Conservation (phyloP, 2,888 invertebrate species). For the Eupithecia exiguata region DNA sequence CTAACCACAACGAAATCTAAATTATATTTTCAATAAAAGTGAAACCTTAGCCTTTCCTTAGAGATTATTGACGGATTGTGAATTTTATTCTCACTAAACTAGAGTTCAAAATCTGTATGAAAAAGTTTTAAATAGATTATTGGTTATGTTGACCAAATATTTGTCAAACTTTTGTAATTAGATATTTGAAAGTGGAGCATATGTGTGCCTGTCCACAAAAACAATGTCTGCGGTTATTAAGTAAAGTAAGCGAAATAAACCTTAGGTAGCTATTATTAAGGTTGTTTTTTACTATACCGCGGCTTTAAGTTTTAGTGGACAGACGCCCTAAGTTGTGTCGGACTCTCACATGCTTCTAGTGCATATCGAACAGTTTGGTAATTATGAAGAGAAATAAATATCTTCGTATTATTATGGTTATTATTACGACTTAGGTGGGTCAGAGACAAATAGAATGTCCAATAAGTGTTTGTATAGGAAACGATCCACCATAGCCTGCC, state of each 20-base stretch:
- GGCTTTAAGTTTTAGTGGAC: constrained; percentile 18
- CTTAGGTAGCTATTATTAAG: not conserved
- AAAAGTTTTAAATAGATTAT: constrained; percentile 19
- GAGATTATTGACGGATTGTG: constrained; percentile 23
- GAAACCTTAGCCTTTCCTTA: constrained; percentile 23
- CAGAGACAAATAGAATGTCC: not conserved
- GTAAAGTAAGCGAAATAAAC: not conserved
- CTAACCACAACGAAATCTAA: constrained; percentile 33
- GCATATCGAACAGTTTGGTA: constrained; percentile 80
- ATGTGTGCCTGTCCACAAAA: constrained; percentile 18
- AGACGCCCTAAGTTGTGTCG: constrained; percentile 48
- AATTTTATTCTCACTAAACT: constrained; percentile 29
- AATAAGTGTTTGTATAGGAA: not conserved
- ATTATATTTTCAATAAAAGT: constrained; percentile 28
- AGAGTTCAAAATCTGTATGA: constrained; percentile 26
- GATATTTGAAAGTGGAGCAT: constrained; percentile 28
- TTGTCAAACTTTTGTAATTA: constrained; percentile 35
- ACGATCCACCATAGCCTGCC: not conserved
- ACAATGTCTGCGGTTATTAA: not conserved
- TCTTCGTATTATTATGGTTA: constrained; percentile 58
- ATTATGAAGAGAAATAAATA: constrained; percentile 78
- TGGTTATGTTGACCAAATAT: constrained; percentile 36
- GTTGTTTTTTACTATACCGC: not conserved
- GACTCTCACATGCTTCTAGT: constrained; percentile 64
- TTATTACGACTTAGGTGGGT: constrained; percentile 7